A percentile compares a stretch with the other conserved stretches of the same genome.
These are phyloP conservation scores for Anseranas semipalmata DNA, from an alignment of 2,113 vertebrate species.

Conservation along the genomic window DNA sequence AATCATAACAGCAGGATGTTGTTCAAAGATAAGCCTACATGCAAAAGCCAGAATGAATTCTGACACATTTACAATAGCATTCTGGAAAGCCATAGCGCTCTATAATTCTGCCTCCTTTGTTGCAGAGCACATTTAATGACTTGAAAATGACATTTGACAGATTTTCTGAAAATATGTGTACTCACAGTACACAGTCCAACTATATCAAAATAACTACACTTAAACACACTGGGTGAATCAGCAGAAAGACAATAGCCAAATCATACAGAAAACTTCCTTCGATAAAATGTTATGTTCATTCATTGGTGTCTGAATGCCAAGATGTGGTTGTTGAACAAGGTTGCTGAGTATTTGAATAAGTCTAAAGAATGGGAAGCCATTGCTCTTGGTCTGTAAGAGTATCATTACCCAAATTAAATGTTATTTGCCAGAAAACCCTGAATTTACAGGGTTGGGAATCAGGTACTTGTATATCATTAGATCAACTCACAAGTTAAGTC, in stretches of 20 bases:
- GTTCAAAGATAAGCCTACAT: slow-evolving; percentile 24
- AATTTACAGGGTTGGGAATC: neutral
- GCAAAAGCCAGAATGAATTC: neutral
- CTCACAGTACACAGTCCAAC: neutral
- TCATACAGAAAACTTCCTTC: neutral
- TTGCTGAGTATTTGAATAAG: neutral
- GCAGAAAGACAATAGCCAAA: neutral
- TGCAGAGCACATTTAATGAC: neutral
- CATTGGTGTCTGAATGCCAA: neutral
- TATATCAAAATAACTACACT: neutral
- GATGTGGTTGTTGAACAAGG: neutral
- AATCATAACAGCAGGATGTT: slow-evolving; percentile 19
- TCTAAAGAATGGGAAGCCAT: neutral
- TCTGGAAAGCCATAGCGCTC: neutral
- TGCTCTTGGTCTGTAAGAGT: neutral
- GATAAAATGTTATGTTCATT: neutral
- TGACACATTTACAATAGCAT: neutral
- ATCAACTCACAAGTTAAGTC: neutral
- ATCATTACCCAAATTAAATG: neutral
- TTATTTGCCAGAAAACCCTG: neutral
- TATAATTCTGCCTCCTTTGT: neutral
- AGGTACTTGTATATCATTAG: neutral
- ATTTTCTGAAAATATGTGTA: neutral
- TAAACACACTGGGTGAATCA: neutral
- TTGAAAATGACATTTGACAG: slow-evolving; percentile 19